Base-by-base conservation (phyloP, 2,797 vertebrate species). In the Rousettus madagascariensis region DNA sequence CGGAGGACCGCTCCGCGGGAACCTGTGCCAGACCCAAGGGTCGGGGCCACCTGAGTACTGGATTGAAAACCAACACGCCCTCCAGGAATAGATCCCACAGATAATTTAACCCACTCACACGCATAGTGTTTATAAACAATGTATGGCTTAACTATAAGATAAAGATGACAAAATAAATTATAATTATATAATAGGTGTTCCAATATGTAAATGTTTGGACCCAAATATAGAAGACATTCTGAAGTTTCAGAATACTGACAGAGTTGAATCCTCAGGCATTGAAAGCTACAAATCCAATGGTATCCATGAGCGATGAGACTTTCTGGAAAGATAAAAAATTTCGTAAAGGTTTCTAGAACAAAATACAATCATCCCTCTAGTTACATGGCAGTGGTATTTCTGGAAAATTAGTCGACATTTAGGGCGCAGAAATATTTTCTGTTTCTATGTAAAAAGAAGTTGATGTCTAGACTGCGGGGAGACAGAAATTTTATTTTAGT, bases 1-100 rank as follows among this genome's bases (percentile, higher is more conserved):
- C 2, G 97, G 96, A 97, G 97, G 97, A 97, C 97, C 84, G 43
- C 57, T 57, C 19, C 22, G 74, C 83, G 46, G 49, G 65, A 30
- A 22, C 63, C 75, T 51, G 55, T 4, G 30, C 43, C 22, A 55
- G 38, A 83, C 57, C 63, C 66, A 49, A 30, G 30, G 80, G 79
- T 59, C 53, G 8, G 68, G 26, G 51, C 28, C 8, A 0, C 26
- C 24, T 6, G 1, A 5, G 5, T 13, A 5, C 36, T 41, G 46
- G 8, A 13, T 33, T 2, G 24, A 19, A 15, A 33, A 30, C 61
- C 13, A 19, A 20, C 36, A 19, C 2, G 17, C 2, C 33, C 4
- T 10, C 38, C 2, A 2, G 33, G 12, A 46, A 17, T 10, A 15
- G 69, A 65, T 63, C 13, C 7, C 24, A 16, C 3, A 33, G n/a